Conservation (phyloP, 1,140 invertebrate species). For the Forficula auricularia region DNA sequence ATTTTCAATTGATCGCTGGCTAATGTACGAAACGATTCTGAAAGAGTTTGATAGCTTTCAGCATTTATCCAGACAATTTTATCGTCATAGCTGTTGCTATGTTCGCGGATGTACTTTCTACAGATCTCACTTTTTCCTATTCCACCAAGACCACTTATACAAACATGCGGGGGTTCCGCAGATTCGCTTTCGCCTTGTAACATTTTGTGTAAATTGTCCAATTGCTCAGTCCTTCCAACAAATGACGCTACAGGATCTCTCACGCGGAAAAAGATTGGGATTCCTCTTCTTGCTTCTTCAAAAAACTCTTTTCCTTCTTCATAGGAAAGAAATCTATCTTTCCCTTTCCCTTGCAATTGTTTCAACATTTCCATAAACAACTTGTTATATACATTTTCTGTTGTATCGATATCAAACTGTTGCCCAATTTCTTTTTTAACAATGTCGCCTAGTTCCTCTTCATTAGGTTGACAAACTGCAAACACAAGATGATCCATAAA, state of each 20-base stretch:
- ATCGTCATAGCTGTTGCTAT: constrained; percentile 12
- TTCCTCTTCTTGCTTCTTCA: too few relatives aligned
- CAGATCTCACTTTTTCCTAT: constrained; percentile 16
- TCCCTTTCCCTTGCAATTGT: too few relatives aligned
- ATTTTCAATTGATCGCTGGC: constrained; percentile 11
- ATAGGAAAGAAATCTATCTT: too few relatives aligned
- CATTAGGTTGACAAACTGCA: too few relatives aligned
- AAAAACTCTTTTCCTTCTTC: too few relatives aligned
- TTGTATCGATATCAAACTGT: not conserved
- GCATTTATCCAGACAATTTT: constrained; percentile 17
- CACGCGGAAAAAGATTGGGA: constrained; percentile 6
- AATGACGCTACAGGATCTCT: constrained; percentile 5
- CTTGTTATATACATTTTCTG: too few relatives aligned
- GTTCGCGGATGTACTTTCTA: constrained; percentile 13
- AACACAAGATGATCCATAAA: too few relatives aligned
- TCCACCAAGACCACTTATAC: constrained; percentile 14
- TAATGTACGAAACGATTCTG: constrained; percentile 12
- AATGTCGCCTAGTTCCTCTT: too few relatives aligned
- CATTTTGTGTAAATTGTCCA: constrained; percentile 1
- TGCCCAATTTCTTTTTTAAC: constrained; percentile 1
- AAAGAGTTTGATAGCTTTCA: too few relatives aligned
- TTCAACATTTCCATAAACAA: too few relatives aligned
- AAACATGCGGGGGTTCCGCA: constrained; percentile 2
- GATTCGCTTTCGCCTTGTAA: not conserved
- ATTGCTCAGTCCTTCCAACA: constrained; percentile 2